A percentile compares a stretch with the other conserved stretches of the same genome.
These are phyloP conservation scores for Philaenus spumarius DNA, from an alignment of 1,140 invertebrate genomes.

Conservation along the genomic window DNA sequence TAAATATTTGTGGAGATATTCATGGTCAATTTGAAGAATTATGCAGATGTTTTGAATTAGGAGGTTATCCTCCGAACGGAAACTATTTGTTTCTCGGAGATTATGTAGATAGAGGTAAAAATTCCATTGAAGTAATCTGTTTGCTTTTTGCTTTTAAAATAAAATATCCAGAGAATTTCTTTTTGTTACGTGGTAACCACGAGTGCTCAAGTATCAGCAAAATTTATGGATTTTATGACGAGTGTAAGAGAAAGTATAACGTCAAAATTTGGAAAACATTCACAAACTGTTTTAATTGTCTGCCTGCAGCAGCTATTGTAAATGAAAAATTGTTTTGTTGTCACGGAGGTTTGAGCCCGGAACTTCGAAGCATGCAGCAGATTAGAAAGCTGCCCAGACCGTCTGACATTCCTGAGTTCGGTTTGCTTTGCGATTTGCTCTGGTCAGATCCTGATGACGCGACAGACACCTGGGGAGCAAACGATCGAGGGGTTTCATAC, in stretches of 20 bases:
- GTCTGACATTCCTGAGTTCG: slow-evolving; percentile 59
- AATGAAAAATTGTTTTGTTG: slow-evolving; percentile 58
- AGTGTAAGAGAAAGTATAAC: slow-evolving; percentile 81
- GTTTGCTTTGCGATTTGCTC: slow-evolving; percentile 66
- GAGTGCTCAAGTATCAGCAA: slow-evolving; percentile 83
- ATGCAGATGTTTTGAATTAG: slow-evolving; percentile 90
- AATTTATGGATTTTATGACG: slow-evolving; percentile 86
- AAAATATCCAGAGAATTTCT: slow-evolving; percentile 94
- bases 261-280: slow-evolving; percentile 99
- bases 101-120: slow-evolving; percentile 86
- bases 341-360: slow-evolving; percentile 52
- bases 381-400: slow-evolving; percentile 59
- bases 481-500: slow-evolving; percentile 65
- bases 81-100: slow-evolving; percentile 95
- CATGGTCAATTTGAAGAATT: slow-evolving; percentile 89
- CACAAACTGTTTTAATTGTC: slow-evolving; percentile 96
- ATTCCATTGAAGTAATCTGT: slow-evolving; percentile 79
- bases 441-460: slow-evolving; percentile 79
- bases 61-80: slow-evolving; percentile 92
- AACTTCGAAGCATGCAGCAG: slow-evolving; percentile 53
- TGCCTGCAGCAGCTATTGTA: slow-evolving; percentile 33
- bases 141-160: slow-evolving; percentile 88
- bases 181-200: slow-evolving; percentile 78
- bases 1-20: slow-evolving; percentile 62
- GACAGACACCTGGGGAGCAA: slow-evolving; percentile 57